Evolutionary conservation across 2,113 vertebrate species (phyloP), one percentile per base, ranked within the genome.

Genomic region (Dasyornis broadbenti): DNA sequence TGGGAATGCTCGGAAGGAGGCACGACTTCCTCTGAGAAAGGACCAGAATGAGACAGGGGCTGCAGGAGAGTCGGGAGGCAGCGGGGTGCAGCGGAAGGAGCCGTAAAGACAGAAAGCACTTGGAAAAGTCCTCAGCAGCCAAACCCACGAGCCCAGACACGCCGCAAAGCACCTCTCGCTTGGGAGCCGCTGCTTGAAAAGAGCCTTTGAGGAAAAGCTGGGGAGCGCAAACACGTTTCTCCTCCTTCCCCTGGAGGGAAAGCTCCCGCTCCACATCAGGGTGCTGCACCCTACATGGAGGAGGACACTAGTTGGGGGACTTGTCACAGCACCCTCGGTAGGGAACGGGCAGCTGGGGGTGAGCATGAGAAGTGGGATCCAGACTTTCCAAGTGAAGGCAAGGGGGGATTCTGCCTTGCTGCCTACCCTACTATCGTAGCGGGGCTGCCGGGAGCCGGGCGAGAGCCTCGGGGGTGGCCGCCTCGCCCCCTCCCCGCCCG

Each of bases 171-270:
- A 50, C 53, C 40, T 94, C 85, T 65, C 35, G 13, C 63, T 57
- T 57, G 71, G 82, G 76, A 95, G 94, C 73, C 6, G 8, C 13
- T 8, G 81, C 78, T 94, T 82, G 86, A 84, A 82, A 94, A 72
- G 60, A 85, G 24, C 79, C 91, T 95, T 92, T 94, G 93, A 96
- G 94, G 78, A 90, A 94, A 89, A 94, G 45, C 66, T 3, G 66
- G 73, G 86, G 73, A 94, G 64, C 68, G 65, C 75, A 81, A 87
- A 87, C 87, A 77, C 3, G 31, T 82, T 92, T 80, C 78, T 77
- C 89, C 96, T 94, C 73, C 87, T 91, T 92, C 37, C 85, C 92
- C 82, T 39, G 70, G 28, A 61, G 85, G 52, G 10, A 30, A 81
- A 86, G 19, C 47, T 57, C 35, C 64, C 2, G 3, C 35, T 76